Conservation (phyloP, 2,888 invertebrate genomes). For the Lasioglossum lativentre region DNA sequence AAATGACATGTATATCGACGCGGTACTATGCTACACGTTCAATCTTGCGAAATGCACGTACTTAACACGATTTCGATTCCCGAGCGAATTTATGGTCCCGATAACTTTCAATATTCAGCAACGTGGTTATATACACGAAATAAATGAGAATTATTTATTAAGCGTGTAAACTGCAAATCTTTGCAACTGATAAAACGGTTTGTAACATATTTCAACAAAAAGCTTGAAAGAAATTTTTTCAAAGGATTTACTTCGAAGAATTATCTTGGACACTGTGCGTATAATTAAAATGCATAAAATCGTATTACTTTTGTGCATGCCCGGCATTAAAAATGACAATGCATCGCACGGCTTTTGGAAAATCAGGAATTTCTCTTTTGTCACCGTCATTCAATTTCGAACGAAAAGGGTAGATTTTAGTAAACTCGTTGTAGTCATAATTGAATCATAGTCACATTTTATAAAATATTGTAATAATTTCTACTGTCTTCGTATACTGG, state of each 20-base stretch:
- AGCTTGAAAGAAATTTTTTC: background rate
- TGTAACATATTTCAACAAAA: no score
- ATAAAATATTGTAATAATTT: no score
- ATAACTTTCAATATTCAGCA: background rate
- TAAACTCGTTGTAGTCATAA: background rate
- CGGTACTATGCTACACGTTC: background rate
- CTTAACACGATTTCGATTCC: background rate
- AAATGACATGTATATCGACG: slow-evolving; percentile 22
- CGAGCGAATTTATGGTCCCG: slow-evolving; percentile 3
- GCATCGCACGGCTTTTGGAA: background rate
- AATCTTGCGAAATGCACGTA: slow-evolving; percentile 12
- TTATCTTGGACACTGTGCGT: background rate
- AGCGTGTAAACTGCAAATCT: background rate
- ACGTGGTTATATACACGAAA: background rate
- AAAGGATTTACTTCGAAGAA: background rate
- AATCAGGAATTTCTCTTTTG: background rate
- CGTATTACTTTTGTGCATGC: background rate
- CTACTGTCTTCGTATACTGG: no score
- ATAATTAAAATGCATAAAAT: background rate
- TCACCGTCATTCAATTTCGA: background rate
- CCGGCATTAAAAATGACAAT: background rate
- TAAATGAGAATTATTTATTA: background rate
- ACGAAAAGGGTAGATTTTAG: background rate
- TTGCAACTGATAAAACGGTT: background rate
- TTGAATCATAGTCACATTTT: background rate